Evolutionary conservation across 1,140 invertebrate genomes (phyloP), one percentile per base, ranked within the genome.

Genomic region (Heliconius nattereri): DNA sequence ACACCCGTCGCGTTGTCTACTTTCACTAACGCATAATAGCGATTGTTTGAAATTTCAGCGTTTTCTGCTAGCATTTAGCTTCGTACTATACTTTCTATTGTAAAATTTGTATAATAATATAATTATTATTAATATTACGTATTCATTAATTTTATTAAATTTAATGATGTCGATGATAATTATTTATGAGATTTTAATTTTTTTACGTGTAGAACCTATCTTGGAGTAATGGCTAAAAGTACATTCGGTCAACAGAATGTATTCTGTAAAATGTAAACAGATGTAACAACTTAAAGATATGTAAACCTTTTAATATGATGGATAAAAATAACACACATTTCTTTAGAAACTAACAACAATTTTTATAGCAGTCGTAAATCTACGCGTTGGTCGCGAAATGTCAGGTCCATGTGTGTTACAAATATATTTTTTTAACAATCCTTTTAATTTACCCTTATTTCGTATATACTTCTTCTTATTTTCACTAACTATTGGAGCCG

Each of bases 21-120:
- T 66, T 66, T 66, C 60, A 66, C 60, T 7, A 57, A 66, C 60
- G 26, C 26, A 66, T 66, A 66, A 26, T 66, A 16, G 13, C 60
- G n/a, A 66, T 66, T 66, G 60, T 66, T 66, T 29, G 60, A 66
- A 66, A 66, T 66, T 66, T 66, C 60, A 66, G 60, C 3, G 3
- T 66, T 26, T 66, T 66, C 23, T n/a, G 60, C 60, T 66, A 29
- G 60, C 26, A 66, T 5, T 16, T 29, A 26, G n/a, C 23, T 13
- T 66, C 60, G 29, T 11, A 9, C 7, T 13, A 66, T 13, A 66
- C 60, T 66, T 66, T 66, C 60, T 66, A 66, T n/a, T n/a, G n/a
- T 66, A 66, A 66, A 66, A 66, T 26, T 29, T 29, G 60, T 29
- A 66, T 66, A 29, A 26, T 13, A 66, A 29, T 66, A 9, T 66